Evolutionary conservation across 37 sponge, comb jelly and placozoan genomes (phyloP).

Genomic region (Geodia barretti): DNA sequence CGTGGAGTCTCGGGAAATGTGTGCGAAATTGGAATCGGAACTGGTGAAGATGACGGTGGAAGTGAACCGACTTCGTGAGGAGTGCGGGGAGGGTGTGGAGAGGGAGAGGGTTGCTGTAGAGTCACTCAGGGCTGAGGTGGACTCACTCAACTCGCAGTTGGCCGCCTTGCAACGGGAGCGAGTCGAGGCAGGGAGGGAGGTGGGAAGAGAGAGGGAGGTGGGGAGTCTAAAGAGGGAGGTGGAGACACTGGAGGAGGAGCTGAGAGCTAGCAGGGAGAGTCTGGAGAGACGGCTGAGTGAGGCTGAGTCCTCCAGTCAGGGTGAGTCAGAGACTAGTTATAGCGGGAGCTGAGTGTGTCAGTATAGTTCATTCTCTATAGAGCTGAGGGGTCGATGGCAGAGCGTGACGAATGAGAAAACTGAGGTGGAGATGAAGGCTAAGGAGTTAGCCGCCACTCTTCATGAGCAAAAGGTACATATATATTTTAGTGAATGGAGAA

Average conservation of each 20-base stretch:
- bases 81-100: background rate
- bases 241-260: background rate
- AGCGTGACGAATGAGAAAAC: background rate
- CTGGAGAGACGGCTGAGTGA: background rate
- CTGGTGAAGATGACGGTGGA: background rate
- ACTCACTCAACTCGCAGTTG: background rate
- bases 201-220: background rate
- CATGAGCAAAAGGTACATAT: no score
- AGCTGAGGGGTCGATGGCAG: background rate
- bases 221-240: background rate
- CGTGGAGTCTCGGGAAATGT: background rate
- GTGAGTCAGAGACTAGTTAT: no score
- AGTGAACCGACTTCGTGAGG: background rate
- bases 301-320: no score
- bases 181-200: background rate
- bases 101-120: background rate
- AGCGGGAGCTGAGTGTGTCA: no score
- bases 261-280: background rate
- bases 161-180: background rate
- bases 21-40: background rate
- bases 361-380: background rate
- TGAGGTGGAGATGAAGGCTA: background rate
- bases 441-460: background rate
- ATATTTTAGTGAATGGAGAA: no score
- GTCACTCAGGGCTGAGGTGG: conserved; percentile 1